Percentiles rank a stretch among this genome's conserved stretches.
Evolutionary conservation across 2,113 vertebrate genomes (phyloP).

Genomic region (Tamias sibiricus): DNA sequence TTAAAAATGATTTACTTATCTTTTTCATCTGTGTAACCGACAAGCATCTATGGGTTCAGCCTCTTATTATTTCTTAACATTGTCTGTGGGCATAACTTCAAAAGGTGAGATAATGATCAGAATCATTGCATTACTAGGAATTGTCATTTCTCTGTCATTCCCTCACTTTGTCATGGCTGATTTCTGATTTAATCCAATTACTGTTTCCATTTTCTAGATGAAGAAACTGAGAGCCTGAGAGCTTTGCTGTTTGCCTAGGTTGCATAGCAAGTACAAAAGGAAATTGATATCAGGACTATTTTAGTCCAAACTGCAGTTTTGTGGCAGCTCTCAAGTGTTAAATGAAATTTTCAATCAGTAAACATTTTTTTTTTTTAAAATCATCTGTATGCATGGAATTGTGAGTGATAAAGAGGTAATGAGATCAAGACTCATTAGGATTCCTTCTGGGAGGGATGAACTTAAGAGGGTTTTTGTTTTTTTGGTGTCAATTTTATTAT

Average conservation of each 20-base stretch:
- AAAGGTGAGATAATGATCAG: not conserved
- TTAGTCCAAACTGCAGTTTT: not conserved
- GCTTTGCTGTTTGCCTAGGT: not conserved
- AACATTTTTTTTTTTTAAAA: slow-evolving; percentile 30
- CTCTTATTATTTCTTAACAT: not conserved
- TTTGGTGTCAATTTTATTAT: not conserved
- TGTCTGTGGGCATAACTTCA: not conserved
- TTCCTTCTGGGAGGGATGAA: not conserved
- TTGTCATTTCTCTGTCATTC: not conserved
- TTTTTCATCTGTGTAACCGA: not conserved
- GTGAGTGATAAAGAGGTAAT: not conserved
- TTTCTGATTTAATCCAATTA: not conserved
- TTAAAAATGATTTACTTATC: not conserved
- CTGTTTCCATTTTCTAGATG: not conserved
- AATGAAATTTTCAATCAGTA: not conserved
- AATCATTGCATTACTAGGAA: not conserved
- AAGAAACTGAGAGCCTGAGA: not conserved
- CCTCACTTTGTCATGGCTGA: not conserved
- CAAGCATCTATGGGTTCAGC: not conserved
- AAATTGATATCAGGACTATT: not conserved
- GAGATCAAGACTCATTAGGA: not conserved
- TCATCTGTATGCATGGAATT: not conserved
- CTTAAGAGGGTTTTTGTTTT: not conserved
- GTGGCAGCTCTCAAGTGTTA: not conserved
- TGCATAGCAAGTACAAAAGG: not conserved